A percentile compares a stretch with the other conserved stretches of the same genome.
Evolutionary conservation across 2,113 vertebrate genomes (phyloP).

Genomic region (Euleptes europaea): DNA sequence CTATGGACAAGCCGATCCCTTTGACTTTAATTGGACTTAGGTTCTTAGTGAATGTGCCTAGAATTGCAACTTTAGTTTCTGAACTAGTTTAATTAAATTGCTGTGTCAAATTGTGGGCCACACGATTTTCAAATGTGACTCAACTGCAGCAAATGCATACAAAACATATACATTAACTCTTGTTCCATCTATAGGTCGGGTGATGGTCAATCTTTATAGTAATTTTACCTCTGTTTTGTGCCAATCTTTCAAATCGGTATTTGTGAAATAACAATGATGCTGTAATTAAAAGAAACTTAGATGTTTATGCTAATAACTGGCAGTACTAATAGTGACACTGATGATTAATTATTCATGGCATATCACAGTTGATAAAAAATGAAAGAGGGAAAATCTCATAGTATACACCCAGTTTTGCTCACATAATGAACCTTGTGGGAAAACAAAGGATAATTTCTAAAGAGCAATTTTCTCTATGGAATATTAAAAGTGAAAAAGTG

Average conservation of each 20-base stretch:
- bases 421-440: neutral
- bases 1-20: too few relatives aligned
- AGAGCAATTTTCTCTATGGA: constrained; percentile 20
- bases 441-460: neutral
- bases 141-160: neutral
- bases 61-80: neutral
- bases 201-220: constrained; percentile 41
- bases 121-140: neutral
- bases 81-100: neutral
- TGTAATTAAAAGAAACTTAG: constrained; percentile 72
- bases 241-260: constrained; percentile 36
- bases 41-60: neutral
- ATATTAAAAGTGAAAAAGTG: constrained; percentile 45
- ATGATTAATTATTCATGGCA: constrained; percentile 67
- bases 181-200: constrained; percentile 40
- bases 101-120: neutral
- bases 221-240: constrained; percentile 51
- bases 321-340: constrained; percentile 61
- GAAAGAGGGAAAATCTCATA: constrained; percentile 32
- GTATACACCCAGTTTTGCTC: neutral
- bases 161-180: constrained; percentile 35
- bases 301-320: constrained; percentile 55
- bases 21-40: neutral
- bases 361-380: constrained; percentile 52
- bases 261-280: constrained; percentile 56